Base-by-base conservation (phyloP, 2,797 vertebrate species). In the Microctenopoma stevenorrisi region DNA sequence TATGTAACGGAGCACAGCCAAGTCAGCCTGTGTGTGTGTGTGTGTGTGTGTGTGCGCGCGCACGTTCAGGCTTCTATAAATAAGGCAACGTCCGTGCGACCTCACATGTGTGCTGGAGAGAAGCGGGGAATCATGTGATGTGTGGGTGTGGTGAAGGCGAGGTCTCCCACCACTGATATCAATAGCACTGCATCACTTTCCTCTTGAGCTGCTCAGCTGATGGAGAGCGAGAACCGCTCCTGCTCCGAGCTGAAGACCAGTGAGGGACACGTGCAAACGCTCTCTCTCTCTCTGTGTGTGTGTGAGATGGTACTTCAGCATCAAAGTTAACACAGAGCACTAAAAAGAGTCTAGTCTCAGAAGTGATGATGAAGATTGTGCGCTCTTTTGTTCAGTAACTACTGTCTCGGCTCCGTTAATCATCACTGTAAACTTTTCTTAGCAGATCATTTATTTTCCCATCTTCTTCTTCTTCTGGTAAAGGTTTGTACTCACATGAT, bases 1-100 rank as follows among this genome's bases (percentile, higher is more conserved):
- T 92, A 92, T 50, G 81, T 92, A 92, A 92, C 73, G 9, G 37
- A 42, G 69, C 78, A 77, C 55, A 72, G 82, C 49, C 52, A 6
- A 77, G 77, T 70, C 49, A 69, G 64, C 55, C 4, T 57, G 44
- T 61, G 16, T 54, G 40, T 22, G 55, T 53, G 51, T 68, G 68
- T 68, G 68, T 61, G 69, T 64, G 67, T 58, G 58, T 55, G 67
- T 57, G 50, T 63, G 56, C 26, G 35, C 38, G 30, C 26, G 48
- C 53, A 49, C n/a, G 37, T 56, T 55, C n/a, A 30, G 15, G 62
- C 63, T 52, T 64, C 76, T 84, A 87, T 86, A 90, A 85, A 85
- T 30, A 69, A 76, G 65, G 59, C 72, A 72, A 75, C 28, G 37
- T 76, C 71, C 53, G 33, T 33, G 62, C 11, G 25, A 57, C 44